These are phyloP conservation scores for Loriculus beryllinus DNA, from an alignment of 2,797 vertebrate genomes.

Conservation along the genomic window DNA sequence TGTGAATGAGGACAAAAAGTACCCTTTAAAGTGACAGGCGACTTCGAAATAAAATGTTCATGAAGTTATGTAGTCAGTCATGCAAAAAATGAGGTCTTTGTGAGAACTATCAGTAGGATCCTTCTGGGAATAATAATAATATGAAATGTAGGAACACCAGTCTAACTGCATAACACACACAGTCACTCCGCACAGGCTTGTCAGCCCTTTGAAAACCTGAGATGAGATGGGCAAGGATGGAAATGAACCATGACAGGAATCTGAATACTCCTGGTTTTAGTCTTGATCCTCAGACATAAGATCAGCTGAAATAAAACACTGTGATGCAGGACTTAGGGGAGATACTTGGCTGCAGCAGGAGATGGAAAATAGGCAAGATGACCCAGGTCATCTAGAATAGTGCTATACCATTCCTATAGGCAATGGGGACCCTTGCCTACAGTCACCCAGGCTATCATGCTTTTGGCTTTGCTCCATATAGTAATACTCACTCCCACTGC, in stretches of 20 bases:
- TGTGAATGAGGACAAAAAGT: background rate
- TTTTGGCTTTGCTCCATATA: background rate
- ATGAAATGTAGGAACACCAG: background rate
- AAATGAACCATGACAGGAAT: background rate
- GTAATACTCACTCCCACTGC: fast-evolving
- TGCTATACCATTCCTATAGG: background rate
- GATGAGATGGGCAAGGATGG: background rate
- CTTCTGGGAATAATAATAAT: background rate
- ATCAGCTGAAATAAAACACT: background rate
- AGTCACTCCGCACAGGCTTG: background rate
- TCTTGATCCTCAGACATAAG: background rate
- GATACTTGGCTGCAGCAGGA: background rate
- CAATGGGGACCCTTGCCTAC: background rate
- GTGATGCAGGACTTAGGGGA: background rate
- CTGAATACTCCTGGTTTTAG: background rate
- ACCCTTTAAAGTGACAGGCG: background rate
- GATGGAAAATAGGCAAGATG: background rate
- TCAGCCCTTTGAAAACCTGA: background rate
- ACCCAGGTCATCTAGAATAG: background rate
- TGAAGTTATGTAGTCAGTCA: background rate
- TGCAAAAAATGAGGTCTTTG: background rate
- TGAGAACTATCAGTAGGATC: background rate
- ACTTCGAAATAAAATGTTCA: background rate
- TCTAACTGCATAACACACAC: background rate
- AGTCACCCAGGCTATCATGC: background rate